Evolutionary conservation across 2,113 vertebrate species (phyloP), one percentile per base, ranked within the genome.

Genomic region (Oryzias javanicus): DNA sequence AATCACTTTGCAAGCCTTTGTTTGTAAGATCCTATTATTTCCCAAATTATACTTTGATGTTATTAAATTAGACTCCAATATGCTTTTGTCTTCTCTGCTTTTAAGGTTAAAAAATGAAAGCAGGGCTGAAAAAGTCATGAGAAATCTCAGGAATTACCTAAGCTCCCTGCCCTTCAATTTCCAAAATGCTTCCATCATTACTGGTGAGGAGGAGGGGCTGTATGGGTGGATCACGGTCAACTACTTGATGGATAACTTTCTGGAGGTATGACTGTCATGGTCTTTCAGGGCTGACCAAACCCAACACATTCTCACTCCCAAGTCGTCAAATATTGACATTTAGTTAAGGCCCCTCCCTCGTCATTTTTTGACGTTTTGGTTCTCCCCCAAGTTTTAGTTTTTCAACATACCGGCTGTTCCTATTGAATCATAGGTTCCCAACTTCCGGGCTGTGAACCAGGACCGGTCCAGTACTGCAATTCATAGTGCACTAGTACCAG

Each of bases 181-280:
- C 90, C 92, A 93, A 86, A 94, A 93, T 60, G 95, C 93, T 22
- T 92, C 95, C 52, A 95, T 98, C 90, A 93, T 99, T 82, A 92
- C 93, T 52, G 96, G 95, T 61, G 91, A 94, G 81, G 94, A 98
- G 70, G 95, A 98, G 89, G 97, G 96, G 46, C 84, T 98, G 22
- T 99, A 97, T 68, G 96, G 96, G 70, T 99, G 97, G 97, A 93
- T 99, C 87, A 97, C 96, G 1, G 95, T 94, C 91, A 99, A 99
- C 92, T 99, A 99, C 90, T 91, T 99, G 86, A 92, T 91, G 93
- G 96, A 92, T 27, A 97, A 96, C 87, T 95, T 98, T 82, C 65
- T 95, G 63, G 91, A 96, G 93, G 96, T 97, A 86, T 59, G 68
- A 57, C 22, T 6, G 7, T 4, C 14, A 29, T 58, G 2, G 14